phyloP scores from a whole-genome alignment of 2,113 vertebrate species.

The Hypocryptadius cinnamomeus region DNA sequence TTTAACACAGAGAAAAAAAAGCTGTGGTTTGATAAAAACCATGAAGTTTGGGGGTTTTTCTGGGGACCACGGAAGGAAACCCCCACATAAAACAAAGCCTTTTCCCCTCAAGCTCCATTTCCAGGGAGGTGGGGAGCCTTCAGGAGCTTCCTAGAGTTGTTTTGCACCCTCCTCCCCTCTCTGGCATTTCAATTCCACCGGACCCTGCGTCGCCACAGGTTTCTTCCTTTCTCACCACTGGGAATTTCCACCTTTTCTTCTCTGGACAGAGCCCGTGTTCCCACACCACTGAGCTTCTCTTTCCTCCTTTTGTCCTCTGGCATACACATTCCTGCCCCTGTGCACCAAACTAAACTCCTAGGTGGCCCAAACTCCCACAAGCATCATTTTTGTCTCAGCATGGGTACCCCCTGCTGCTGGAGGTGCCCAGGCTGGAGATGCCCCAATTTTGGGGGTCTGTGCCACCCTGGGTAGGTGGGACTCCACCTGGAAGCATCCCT shows the following conservation, averaged over 20 bases:
- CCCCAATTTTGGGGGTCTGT: background rate
- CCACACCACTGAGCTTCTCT: background rate
- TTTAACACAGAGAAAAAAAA: background rate
- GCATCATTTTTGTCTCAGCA: background rate
- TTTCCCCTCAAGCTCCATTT: background rate
- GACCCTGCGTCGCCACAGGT: rapidly evolving
- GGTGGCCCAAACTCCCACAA: background rate
- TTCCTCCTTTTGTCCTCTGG: conserved; percentile 13
- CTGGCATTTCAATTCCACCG: background rate
- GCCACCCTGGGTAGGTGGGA: background rate
- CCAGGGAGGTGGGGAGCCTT: background rate
- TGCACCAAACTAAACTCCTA: background rate
- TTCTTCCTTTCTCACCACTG: conserved; percentile 32
- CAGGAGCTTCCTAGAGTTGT: background rate
- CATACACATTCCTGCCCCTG: background rate
- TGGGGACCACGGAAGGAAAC: background rate
- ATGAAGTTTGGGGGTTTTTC: background rate
- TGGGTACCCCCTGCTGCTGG: rapidly evolving
- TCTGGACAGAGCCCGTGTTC: background rate
- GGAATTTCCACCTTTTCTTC: conserved; percentile 50
- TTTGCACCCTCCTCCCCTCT: background rate
- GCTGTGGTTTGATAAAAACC: background rate
- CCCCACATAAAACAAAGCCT: background rate
- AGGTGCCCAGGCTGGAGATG: background rate
- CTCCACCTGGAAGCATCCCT: background rate